Base-by-base conservation (phyloP, 1,140 invertebrate species). In the Alviniconcha marisindica region DNA sequence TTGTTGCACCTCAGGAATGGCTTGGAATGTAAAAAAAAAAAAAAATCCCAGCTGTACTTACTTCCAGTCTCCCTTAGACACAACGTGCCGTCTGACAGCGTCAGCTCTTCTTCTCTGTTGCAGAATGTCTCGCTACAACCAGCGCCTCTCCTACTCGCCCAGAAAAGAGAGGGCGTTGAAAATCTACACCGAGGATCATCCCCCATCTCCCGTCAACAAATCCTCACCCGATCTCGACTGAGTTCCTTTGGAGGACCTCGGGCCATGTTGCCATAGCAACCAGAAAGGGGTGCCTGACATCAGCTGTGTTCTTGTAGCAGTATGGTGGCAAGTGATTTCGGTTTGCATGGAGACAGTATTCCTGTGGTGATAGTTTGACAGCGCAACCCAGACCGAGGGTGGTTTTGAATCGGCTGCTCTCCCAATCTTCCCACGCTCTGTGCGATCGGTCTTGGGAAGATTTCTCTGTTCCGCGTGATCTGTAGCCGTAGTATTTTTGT, bases 161-260 rank as follows among this genome's bases (percentile, higher is more conserved):
- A 93, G 96, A 81, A 95, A 95, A 88, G 96, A 97, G 92, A 94
- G 94, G 87, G 96, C 95, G 4, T 93, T 97, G 42, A 96, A 96
- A 93, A 97, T 97, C 87, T 96, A 96, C 92, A 92, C 96, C 80
- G 95, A 96, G 85, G 91, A 91, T 54, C 76, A 82, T 56, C 85
- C 85, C n/a, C 44, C 87, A 18, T 76, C 80, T 38, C 77, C 76
- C 24, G 81, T 28, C 56, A 66, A 83, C 85, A 81, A 87, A 74
- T 77, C 48, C 24, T 80, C 83, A 24, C 84, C 86, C 18, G 87
- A 88, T 69, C 76, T 89, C 31, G 89, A 89, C 40, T 89, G 56
- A 85, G 33, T 66, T 24, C 51, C 38, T 33, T 77, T n/a, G n/a
- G 69, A 48, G 3, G 14, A n/a, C 40, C 31, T 60, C 21, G 38